Conservation (phyloP, 1,140 invertebrate genomes). For the Trichonephila inaurata region DNA sequence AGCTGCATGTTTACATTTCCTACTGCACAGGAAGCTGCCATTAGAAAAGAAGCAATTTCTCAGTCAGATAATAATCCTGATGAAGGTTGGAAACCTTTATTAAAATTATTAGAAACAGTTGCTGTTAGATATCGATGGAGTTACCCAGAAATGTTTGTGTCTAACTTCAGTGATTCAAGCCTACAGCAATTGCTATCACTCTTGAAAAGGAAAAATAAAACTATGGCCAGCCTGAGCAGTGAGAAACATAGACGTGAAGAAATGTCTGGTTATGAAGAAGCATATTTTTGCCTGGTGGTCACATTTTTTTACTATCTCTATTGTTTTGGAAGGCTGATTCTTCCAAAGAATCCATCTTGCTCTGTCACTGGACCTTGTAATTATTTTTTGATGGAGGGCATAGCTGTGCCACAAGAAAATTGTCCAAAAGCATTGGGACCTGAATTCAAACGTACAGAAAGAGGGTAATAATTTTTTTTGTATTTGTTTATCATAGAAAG, state of each 20-base stretch:
- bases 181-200: slow-evolving; percentile 46
- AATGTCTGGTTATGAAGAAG: slow-evolving; percentile 61
- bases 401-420: slow-evolving; percentile 45
- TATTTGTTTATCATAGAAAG: not conserved
- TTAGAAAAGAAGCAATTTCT: slow-evolving; percentile 44
- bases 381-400: slow-evolving; percentile 71
- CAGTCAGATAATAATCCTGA: slow-evolving; percentile 57
- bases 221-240: slow-evolving; percentile 26
- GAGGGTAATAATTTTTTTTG: slow-evolving; percentile 22
- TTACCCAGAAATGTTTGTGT: slow-evolving; percentile 67
- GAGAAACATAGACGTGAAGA: slow-evolving; percentile 68
- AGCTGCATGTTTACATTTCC: slow-evolving; percentile 57
- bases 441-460: slow-evolving; percentile 66
- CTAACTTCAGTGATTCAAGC: slow-evolving; percentile 57
- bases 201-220: slow-evolving; percentile 66
- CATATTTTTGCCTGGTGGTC: slow-evolving; percentile 55
- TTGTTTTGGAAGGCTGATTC: slow-evolving; percentile 58
- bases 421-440: slow-evolving; percentile 4
- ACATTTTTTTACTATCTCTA: slow-evolving; percentile 68
- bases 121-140: slow-evolving; percentile 58
- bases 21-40: slow-evolving; percentile 37
- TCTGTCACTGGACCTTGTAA: slow-evolving; percentile 8
- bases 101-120: slow-evolving; percentile 55
- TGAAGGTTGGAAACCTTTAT: slow-evolving; percentile 68
- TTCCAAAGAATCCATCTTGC: slow-evolving; percentile 13